Conservation (phyloP, 2,113 vertebrate species). For the Mesitornis unicolor region DNA sequence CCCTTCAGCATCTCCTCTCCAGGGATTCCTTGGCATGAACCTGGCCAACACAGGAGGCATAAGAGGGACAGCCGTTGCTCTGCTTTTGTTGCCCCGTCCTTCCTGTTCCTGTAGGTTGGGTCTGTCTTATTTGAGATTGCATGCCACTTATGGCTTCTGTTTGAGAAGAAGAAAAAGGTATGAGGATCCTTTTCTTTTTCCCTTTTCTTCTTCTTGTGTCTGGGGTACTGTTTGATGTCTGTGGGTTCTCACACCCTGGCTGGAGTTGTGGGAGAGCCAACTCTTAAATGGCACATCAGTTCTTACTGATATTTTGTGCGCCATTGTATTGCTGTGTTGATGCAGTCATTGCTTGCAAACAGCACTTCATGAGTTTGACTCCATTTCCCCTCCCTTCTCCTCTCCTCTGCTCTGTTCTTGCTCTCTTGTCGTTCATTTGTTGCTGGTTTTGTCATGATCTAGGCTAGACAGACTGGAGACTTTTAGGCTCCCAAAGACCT, state of each 20-base stretch:
- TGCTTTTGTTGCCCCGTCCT: not conserved
- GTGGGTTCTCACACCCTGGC: not conserved
- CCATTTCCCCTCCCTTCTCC: not conserved
- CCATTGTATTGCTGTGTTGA: not conserved
- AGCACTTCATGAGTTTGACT: not conserved
- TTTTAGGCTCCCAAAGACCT: not conserved
- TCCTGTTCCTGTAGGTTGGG: not conserved
- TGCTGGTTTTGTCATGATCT: not conserved
- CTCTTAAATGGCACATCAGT: not conserved
- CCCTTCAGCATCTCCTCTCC: slow-evolving; percentile 11
- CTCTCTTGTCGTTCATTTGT: not conserved
- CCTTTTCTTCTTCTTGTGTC: not conserved
- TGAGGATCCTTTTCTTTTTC: not conserved
- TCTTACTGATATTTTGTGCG: not conserved
- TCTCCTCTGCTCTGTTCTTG: not conserved
- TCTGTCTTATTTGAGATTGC: not conserved
- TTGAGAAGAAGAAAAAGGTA: not conserved
- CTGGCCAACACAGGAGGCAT: not conserved
- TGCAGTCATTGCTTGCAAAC: not conserved
- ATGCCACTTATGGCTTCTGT: not conserved
- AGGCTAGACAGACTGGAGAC: not conserved
- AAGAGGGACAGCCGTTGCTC: not conserved
- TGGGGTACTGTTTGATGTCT: not conserved
- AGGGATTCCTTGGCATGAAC: not conserved
- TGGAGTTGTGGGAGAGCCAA: not conserved